Evolutionary conservation across 2,888 invertebrate genomes (phyloP).

Genomic region (Liopterus haemorrhoidalis): DNA sequence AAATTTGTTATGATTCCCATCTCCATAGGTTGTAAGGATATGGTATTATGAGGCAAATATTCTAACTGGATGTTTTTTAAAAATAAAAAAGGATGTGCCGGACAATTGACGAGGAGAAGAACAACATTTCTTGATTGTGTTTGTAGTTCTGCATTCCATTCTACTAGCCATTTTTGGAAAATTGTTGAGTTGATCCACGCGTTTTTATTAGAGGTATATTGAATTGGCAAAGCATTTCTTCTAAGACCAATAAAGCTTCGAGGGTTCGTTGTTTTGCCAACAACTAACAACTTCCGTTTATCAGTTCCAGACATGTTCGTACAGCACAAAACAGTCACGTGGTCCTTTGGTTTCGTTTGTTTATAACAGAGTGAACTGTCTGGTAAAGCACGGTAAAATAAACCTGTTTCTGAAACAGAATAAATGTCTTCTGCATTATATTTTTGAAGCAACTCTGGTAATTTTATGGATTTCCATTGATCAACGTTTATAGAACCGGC

Average conservation of each 20-base stretch:
- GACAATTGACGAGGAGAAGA: constrained; percentile 25
- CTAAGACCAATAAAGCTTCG: constrained; percentile 22
- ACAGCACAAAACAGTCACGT: constrained; percentile 30
- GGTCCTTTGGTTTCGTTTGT: constrained; percentile 23
- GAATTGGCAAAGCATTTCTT: constrained; percentile 20
- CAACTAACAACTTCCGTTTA: constrained; percentile 30
- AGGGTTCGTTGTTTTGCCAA: constrained; percentile 29
- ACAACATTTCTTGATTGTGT: constrained; percentile 25
- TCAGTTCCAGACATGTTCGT: constrained; percentile 31
- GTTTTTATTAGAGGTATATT: constrained; percentile 25
- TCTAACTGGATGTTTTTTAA: constrained; percentile 26
- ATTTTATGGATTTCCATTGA: constrained; percentile 24
- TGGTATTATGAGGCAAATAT: constrained; percentile 25
- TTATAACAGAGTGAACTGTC: constrained; percentile 28
- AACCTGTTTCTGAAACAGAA: constrained; percentile 27
- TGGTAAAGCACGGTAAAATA: constrained; percentile 30
- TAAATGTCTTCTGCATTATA: constrained; percentile 29
- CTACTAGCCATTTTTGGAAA: constrained; percentile 18
- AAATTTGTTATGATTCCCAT: constrained; percentile 25
- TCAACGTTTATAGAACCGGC: constrained; percentile 16
- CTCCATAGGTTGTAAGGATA: constrained; percentile 21
- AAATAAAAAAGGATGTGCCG: constrained; percentile 22
- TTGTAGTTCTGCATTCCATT: constrained; percentile 26
- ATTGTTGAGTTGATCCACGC: constrained; percentile 21
- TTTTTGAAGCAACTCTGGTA: constrained; percentile 22